Base-by-base conservation (phyloP, 2,113 vertebrate species). In the Seriola quinqueradiata region DNA sequence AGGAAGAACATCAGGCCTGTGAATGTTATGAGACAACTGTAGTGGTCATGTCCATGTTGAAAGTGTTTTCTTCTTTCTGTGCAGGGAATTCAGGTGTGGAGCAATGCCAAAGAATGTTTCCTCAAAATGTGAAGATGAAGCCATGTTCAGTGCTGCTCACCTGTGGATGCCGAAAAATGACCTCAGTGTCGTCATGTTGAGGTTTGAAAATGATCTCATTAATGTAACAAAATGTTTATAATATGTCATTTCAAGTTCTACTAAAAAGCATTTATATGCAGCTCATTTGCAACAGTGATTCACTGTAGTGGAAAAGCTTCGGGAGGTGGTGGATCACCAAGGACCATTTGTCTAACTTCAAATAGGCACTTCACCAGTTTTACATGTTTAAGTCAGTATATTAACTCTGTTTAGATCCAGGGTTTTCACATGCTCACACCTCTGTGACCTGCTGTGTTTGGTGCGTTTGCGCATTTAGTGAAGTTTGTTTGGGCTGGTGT, bases 61-160 rank as follows among this genome's bases (percentile, higher is more conserved):
- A 11, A 28, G 12, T 9, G 2, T 12, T 57, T 74, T 16, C 34
- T 7, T 42, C 46, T 28, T 25, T 12, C 42, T 75, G 82, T 83
- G 81, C 82, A 99, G 98, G 98, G 97, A 91, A 97, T 98, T 90
- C 97, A 98, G 89, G 96, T 98, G 85, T 99, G 98, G 98, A 97
- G 95, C 88, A 99, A 99, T 82, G 97, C 97, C 86, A 99, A 98
- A 88, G 97, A 99, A 80, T 98, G 97, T 92, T 99, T 99, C 93
- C 96, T 96, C 83, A 99, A 99, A 95, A 98, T 99, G 97, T 99
- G 88, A 97, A n/a, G 44, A 2, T 19, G 55, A 65, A 59, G 60
- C 76, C 46, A 63, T 17, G 52, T 14, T 72, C 8, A 19, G 67
- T 11, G 28, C 61, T 0, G 36, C 44, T 59, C 40, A 55, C 8